Evolutionary conservation across 2,888 invertebrate species (phyloP).

Genomic region (Tinea semifulvella): DNA sequence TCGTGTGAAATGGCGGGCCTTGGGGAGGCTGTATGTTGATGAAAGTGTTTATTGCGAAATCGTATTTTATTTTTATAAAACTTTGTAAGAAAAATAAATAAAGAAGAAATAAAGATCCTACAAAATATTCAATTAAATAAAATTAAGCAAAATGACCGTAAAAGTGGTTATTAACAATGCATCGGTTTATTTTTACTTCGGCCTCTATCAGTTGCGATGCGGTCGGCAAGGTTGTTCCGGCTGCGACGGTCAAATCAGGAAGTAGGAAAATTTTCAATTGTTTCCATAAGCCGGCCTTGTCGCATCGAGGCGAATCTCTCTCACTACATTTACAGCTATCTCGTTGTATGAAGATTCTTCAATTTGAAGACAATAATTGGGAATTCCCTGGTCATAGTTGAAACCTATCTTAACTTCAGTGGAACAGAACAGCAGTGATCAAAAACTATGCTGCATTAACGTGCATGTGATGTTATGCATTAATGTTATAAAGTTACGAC

Average conservation of each 20-base stretch:
- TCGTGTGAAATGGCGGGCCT: too few species aligned
- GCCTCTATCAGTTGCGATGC: slow-evolving; percentile 13
- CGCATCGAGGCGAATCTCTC: background rate
- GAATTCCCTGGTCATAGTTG: background rate
- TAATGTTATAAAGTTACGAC: too few species aligned
- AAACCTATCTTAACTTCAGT: background rate
- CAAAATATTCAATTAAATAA: too few species aligned
- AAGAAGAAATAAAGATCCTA: too few species aligned
- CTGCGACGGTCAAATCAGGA: slow-evolving; percentile 33
- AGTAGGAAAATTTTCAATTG: slow-evolving; percentile 50
- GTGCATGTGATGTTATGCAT: too few species aligned
- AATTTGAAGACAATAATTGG: background rate
- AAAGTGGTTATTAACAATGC: slow-evolving; percentile 5
- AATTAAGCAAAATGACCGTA: background rate
- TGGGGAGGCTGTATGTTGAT: too few species aligned
- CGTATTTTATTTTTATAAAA: too few species aligned
- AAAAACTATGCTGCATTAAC: too few species aligned
- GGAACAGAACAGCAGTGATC: too few species aligned
- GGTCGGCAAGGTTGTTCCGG: slow-evolving; percentile 52
- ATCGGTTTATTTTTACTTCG: slow-evolving; percentile 11
- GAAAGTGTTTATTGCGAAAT: too few species aligned
- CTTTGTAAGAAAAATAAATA: too few species aligned
- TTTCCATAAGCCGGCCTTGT: slow-evolving; percentile 42
- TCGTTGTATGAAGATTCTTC: too few species aligned
- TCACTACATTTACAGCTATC: background rate